Conservation (phyloP, 2,888 invertebrate genomes). For the Chelonus formosanus region DNA sequence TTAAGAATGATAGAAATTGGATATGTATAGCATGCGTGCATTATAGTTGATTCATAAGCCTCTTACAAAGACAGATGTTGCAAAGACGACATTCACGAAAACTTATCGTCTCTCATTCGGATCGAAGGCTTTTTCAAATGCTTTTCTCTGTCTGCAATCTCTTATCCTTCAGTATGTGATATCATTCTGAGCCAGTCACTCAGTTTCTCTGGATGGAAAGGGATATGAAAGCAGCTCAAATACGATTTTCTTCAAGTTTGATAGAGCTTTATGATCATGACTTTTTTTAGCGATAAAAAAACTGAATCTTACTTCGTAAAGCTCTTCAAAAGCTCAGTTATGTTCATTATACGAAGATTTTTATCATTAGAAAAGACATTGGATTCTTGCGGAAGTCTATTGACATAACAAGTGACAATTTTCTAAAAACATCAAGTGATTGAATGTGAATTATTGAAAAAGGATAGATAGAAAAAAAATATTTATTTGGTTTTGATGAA, state of each 20-base stretch:
- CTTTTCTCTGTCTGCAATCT: constrained; percentile 1
- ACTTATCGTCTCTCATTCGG: constrained; percentile 27
- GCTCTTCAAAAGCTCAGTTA: not conserved
- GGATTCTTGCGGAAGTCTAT: no score
- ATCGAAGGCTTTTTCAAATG: not conserved
- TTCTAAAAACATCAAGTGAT: no score
- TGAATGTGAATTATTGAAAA: no score
- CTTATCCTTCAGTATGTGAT: constrained; percentile 9
- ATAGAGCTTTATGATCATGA: constrained; percentile 21
- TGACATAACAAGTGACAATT: no score
- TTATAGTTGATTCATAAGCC: constrained; percentile 34
- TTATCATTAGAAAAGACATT: not conserved
- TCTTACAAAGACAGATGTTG: constrained; percentile 38
- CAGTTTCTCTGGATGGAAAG: not conserved
- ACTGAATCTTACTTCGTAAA: not conserved
- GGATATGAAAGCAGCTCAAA: constrained; percentile 1
- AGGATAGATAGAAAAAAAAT: no score
- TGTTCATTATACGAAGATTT: not conserved
- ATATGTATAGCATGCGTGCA: not conserved
- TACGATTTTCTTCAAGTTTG: constrained; percentile 32
- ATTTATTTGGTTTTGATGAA: no score
- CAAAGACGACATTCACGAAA: constrained; percentile 33
- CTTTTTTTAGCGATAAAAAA: constrained; percentile 2
- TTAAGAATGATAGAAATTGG: not conserved
- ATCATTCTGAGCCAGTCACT: constrained; percentile 15